phyloP scores from a whole-genome alignment of 1,140 invertebrate species.

The Palaemon carinicauda region DNA sequence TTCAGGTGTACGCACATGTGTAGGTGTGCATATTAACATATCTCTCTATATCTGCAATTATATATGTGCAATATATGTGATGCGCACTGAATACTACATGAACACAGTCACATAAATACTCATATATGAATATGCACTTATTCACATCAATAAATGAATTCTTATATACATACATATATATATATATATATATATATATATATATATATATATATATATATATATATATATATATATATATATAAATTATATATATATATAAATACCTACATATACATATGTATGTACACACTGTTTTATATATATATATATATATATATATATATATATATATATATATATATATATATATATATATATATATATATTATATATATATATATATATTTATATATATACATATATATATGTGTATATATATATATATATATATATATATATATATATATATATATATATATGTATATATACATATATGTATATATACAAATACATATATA shows the following conservation, averaged over 20 bases:
- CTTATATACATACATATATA: background rate
- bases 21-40: too few relatives aligned
- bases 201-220: conserved; percentile 2
- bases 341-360: background rate
- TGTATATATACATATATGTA: background rate
- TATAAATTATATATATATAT: background rate
- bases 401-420: background rate
- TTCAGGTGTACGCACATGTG: too few relatives aligned
- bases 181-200: background rate
- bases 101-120: too few relatives aligned
- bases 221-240: conserved; percentile 2
- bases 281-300: background rate
- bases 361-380: background rate
- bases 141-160: too few relatives aligned
- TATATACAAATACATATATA: background rate
- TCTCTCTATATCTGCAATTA: too few relatives aligned
- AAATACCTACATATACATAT: background rate
- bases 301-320: background rate
- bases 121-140: too few relatives aligned
- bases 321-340: background rate
- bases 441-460: background rate
- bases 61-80: too few relatives aligned
- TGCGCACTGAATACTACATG: too few relatives aligned
- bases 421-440: background rate
- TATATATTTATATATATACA: background rate